These are phyloP conservation scores for fruit fly (Drosophila melanogaster) DNA, from an alignment of 1,140 invertebrate species.

Conservation along the genomic window Release_6_plus_ISO1_MT NC_004354.4:13668001-13668500, in stretches of 20 bases:
- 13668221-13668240: conserved; percentile 49
- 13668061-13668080: neutral
- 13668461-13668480: too few relatives aligned
- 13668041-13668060: conserved; percentile 7
- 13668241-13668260: conserved; percentile 75
- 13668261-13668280: conserved; percentile 59
- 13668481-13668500: too few relatives aligned
- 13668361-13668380: conserved; percentile 91
- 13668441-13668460: conserved; percentile 19
- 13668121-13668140: conserved; percentile 57
- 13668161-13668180: conserved; percentile 56
- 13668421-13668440: conserved; percentile 86
- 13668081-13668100: conserved; percentile 54
- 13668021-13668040: neutral
- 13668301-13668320: conserved; percentile 88
- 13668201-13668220: conserved; percentile 40
- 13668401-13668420: conserved; percentile 89
- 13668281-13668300: conserved; percentile 70
- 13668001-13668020: conserved; percentile 14
- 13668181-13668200: conserved; percentile 63
- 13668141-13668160: conserved; percentile 14
- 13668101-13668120: conserved; percentile 55
- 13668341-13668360: conserved; percentile 89
- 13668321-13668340: conserved; percentile 89
- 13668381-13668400: conserved; percentile 90